Percentiles rank a stretch among this genome's conserved stretches.
These are phyloP conservation scores for Hemicentrotus pulcherrimus DNA, from an alignment of 35 echinoderm and acorn worm species.

Conservation along the genomic window DNA sequence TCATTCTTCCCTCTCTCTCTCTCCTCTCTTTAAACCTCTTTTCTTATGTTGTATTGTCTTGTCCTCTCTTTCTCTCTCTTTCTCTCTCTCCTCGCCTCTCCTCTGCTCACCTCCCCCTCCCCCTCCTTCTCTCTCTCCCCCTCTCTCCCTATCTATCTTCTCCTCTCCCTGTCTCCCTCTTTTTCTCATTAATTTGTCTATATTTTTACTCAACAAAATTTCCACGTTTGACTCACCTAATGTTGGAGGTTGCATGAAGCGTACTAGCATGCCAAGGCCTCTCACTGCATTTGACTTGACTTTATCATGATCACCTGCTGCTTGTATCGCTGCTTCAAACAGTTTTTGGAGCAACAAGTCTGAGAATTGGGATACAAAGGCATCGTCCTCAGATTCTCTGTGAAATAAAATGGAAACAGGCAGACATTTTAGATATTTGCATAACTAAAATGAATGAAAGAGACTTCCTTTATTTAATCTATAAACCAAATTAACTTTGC, in stretches of 20 bases:
- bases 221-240: slow-evolving; percentile 67
- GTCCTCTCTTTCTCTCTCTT: neutral
- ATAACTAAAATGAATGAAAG: too few relatives aligned
- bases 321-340: slow-evolving; percentile 84
- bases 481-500: too few relatives aligned
- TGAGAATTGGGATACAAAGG: slow-evolving; percentile 85
- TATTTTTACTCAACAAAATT: neutral
- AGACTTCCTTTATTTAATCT: too few relatives aligned
- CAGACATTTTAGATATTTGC: neutral
- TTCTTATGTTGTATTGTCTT: neutral
- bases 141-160: neutral
- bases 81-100: neutral
- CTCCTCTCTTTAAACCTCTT: neutral
- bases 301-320: slow-evolving; percentile 88
- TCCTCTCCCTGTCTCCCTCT: neutral
- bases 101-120: neutral
- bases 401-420: neutral
- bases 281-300: slow-evolving; percentile 93
- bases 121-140: neutral
- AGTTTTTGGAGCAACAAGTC: slow-evolving; percentile 92
- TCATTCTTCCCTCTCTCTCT: neutral
- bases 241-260: slow-evolving; percentile 70
- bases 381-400: slow-evolving; percentile 72
- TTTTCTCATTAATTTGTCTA: neutral
- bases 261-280: slow-evolving; percentile 80